phyloP scores from a whole-genome alignment of 2,113 vertebrate species.

The Parus major region DNA sequence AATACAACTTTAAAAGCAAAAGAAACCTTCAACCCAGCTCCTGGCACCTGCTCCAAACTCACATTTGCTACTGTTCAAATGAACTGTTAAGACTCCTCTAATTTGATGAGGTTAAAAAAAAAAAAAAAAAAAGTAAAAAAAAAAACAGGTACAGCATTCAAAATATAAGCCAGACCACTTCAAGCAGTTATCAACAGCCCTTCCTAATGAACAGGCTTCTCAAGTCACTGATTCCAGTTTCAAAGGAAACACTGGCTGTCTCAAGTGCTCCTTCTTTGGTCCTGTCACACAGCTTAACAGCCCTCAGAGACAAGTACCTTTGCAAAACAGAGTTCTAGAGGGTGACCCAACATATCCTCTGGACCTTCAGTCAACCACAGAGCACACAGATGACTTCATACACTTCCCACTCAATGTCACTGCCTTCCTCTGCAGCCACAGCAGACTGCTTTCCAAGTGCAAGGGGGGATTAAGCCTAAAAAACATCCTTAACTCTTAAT shows the following conservation, averaged over 20 bases:
- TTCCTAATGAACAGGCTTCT: slow-evolving; percentile 17
- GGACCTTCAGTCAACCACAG: not conserved
- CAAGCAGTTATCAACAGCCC: not conserved
- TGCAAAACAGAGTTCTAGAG: slow-evolving; percentile 16
- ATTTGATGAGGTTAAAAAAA: not conserved
- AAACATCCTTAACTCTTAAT: not conserved
- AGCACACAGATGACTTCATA: not conserved
- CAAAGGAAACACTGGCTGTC: slow-evolving; percentile 38
- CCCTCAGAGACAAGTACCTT: not conserved
- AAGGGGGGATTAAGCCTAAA: not conserved
- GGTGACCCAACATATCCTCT: not conserved
- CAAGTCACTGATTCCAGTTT: slow-evolving; percentile 34
- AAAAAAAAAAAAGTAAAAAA: not conserved
- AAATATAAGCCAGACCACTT: slow-evolving; percentile 34
- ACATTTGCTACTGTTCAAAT: not conserved
- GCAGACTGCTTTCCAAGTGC: not conserved
- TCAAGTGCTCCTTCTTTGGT: slow-evolving; percentile 3
- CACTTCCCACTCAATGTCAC: not conserved
- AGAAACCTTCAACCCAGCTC: not conserved
- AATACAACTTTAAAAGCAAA: not conserved
- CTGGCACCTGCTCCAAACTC: not conserved
- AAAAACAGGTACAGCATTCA: not conserved
- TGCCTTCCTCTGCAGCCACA: not conserved
- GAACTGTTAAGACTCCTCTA: not conserved
- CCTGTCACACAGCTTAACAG: not conserved